phyloP scores from a whole-genome alignment of 1,140 invertebrate genomes.

The Physella acuta region DNA sequence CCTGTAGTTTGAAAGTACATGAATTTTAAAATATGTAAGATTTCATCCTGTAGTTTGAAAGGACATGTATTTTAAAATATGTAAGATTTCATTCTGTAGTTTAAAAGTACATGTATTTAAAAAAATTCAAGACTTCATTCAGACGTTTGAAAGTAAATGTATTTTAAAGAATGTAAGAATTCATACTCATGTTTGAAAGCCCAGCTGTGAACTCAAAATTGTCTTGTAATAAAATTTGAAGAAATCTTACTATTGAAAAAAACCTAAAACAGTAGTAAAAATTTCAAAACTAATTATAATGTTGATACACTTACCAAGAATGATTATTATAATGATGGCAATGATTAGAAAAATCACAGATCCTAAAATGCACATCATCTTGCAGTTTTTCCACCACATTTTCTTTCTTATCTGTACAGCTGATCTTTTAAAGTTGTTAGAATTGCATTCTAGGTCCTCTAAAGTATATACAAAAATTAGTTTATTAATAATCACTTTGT shows the following conservation, averaged over 20 bases:
- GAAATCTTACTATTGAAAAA: neutral
- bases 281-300: neutral
- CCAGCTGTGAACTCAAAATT: neutral
- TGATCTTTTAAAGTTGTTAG: slow-evolving; percentile 31
- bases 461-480: no score
- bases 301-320: slow-evolving; percentile 33
- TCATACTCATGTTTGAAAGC: neutral
- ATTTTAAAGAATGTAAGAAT: no score
- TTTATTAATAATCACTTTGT: no score
- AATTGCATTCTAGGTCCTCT: slow-evolving; percentile 38
- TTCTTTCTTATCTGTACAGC: slow-evolving; percentile 31
- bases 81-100: neutral
- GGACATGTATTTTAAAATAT: neutral
- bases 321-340: slow-evolving; percentile 31
- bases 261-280: neutral
- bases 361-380: slow-evolving; percentile 34
- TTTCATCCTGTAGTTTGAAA: neutral
- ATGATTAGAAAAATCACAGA: slow-evolving; percentile 34
- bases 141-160: neutral
- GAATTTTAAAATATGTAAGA: neutral
- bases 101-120: neutral
- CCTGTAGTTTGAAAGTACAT: neutral
- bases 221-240: neutral
- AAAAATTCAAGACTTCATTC: neutral
- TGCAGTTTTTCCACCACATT: slow-evolving; percentile 42